Evolutionary conservation across 92 coral and sea anemone genomes (phyloP).

Genomic region (Heteractis magnifica): DNA sequence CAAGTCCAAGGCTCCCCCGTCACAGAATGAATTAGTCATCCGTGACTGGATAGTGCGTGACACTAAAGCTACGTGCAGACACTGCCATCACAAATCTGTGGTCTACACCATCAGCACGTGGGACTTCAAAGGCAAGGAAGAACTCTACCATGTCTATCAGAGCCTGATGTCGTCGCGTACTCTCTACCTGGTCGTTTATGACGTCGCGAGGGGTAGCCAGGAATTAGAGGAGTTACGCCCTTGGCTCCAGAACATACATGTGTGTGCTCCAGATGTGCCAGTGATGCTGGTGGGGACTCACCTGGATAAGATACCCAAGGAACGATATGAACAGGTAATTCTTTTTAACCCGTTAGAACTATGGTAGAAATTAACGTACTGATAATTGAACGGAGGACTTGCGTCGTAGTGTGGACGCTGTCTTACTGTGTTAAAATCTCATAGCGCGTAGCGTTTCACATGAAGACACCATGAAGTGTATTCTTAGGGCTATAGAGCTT

Average conservation of each 20-base stretch:
- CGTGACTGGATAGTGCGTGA: conserved; percentile 85
- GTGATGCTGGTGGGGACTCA: conserved; percentile 97
- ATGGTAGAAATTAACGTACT: neutral
- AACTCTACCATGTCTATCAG: conserved; percentile 69
- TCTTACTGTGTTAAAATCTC: too few species aligned
- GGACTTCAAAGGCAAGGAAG: conserved; percentile 80
- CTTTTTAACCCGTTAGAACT: neutral
- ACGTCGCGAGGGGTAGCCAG: conserved; percentile 78
- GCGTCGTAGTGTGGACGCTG: too few species aligned
- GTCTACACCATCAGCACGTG: conserved; percentile 78
- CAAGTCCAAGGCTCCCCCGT: conserved; percentile 43
- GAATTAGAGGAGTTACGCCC: conserved; percentile 80
- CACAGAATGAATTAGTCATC: conserved; percentile 58
- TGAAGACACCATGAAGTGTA: too few species aligned
- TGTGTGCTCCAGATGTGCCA: conserved; percentile 79
- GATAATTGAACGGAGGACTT: too few species aligned
- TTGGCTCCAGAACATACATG: conserved; percentile 86
- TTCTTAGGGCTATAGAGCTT: too few species aligned
- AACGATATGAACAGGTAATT: neutral
- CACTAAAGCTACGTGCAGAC: conserved; percentile 74
- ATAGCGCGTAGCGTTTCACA: too few species aligned
- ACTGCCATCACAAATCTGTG: conserved; percentile 76
- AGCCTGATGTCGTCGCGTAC: conserved; percentile 81
- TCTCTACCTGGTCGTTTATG: conserved; percentile 82
- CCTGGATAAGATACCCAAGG: conserved; percentile 73